Percentiles rank a stretch among this genome's conserved stretches.
Conservation (phyloP, 2,797 vertebrate genomes). For the Enteromius argenteus region DNA sequence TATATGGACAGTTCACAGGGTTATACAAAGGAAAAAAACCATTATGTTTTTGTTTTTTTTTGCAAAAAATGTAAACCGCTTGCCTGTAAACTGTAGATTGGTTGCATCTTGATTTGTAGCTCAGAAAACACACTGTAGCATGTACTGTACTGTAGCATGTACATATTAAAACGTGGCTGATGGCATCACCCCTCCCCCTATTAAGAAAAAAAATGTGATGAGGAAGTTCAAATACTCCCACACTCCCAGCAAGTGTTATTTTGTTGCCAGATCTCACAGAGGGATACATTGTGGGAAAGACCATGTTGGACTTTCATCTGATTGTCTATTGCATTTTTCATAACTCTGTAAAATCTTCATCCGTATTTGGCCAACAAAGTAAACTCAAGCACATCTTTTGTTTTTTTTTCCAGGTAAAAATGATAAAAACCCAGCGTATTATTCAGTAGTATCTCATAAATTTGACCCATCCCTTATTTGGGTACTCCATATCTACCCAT, state of each 20-base stretch:
- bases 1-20: background rate
- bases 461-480: constrained; percentile 1
- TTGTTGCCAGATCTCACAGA: background rate
- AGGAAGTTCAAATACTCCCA: constrained; percentile 37
- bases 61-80: background rate
- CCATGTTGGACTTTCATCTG: background rate
- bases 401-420: background rate
- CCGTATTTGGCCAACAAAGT: background rate
- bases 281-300: background rate
- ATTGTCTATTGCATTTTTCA: background rate
- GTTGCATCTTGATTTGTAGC: background rate
- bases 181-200: constrained; percentile 34
- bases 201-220: constrained; percentile 3
- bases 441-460: background rate
- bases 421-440: background rate
- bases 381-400: background rate
- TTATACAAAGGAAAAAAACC: background rate
- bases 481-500: constrained; percentile 3
- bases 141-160: background rate
- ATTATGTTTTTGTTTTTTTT: background rate
- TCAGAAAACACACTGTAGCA: background rate
- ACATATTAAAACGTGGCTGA: constrained; percentile 29
- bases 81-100: background rate
- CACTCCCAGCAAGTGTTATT: constrained; percentile 5
- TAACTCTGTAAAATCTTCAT: background rate